Percentiles rank a stretch among this genome's conserved stretches.
These are phyloP conservation scores for Leucozona laternaria DNA, from an alignment of 2,888 invertebrate species.

Conservation along the genomic window DNA sequence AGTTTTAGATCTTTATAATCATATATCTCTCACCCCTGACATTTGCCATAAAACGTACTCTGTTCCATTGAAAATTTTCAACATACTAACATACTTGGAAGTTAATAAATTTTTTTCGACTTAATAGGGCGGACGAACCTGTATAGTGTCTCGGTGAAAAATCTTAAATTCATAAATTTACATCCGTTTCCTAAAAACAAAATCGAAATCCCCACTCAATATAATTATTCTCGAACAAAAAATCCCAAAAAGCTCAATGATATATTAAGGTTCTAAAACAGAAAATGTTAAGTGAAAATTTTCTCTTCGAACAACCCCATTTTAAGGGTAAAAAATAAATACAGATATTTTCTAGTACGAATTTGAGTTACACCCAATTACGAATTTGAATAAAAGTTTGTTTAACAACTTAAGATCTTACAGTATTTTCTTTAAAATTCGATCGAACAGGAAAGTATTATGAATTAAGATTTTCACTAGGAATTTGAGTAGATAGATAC, in stretches of 20 bases:
- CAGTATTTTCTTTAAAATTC: constrained; percentile 7
- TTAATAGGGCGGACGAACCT: constrained; percentile 66
- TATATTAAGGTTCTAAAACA: not conserved
- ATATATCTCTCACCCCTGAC: constrained; percentile 53
- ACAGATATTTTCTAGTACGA: constrained; percentile 19
- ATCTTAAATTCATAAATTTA: constrained; percentile 57
- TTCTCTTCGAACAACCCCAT: not conserved
- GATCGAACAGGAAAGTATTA: constrained; percentile 13
- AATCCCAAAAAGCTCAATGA: not conserved
- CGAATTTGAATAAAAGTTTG: not conserved
- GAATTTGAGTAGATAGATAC: not conserved
- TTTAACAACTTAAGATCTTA: not conserved
- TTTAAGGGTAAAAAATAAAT: not conserved
- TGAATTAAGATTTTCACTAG: constrained; percentile 16
- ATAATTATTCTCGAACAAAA: not conserved
- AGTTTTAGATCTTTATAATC: not conserved
- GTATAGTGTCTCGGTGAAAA: constrained; percentile 61
- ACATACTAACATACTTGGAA: constrained; percentile 69
- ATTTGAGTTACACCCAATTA: constrained; percentile 14
- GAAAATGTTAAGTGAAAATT: constrained; percentile 40
- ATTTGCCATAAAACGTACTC: constrained; percentile 59
- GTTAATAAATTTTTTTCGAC: constrained; percentile 66
- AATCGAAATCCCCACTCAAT: constrained; percentile 11
- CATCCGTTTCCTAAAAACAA: constrained; percentile 18
- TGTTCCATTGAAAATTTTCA: constrained; percentile 60